Conservation (phyloP, 2,888 invertebrate species). For the Rotaria socialis region DNA sequence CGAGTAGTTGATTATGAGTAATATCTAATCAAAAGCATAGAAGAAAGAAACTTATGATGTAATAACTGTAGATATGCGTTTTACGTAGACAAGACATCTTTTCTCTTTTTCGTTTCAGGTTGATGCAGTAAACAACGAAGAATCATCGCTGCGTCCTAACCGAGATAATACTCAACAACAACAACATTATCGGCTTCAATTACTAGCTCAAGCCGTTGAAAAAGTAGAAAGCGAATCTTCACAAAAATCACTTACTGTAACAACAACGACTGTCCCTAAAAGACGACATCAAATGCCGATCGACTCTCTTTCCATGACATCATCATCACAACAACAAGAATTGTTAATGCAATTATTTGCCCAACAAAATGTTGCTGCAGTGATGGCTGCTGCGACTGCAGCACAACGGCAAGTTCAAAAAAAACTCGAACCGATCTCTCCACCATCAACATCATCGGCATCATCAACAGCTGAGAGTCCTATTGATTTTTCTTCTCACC, state of each 20-base stretch:
- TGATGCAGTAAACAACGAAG: not conserved
- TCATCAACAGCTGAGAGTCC: slow-evolving; percentile 1
- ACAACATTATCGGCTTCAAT: slow-evolving; percentile 20
- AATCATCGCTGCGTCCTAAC: not conserved
- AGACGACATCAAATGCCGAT: not conserved
- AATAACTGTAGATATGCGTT: not conserved
- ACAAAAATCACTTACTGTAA: not conserved
- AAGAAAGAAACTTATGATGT: not conserved
- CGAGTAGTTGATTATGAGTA: not conserved
- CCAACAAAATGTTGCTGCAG: slow-evolving; percentile 22
- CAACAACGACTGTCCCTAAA: not conserved
- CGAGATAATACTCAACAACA: slow-evolving; percentile 1
- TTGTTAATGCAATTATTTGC: not conserved
- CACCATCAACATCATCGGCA: slow-evolving; percentile 12
- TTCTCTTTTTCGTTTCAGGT: not conserved
- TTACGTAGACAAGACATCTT: not conserved
- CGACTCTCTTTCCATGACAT: not conserved
- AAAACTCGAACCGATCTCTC: slow-evolving; percentile 8
- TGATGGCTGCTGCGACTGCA: not conserved
- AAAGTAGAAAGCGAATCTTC: slow-evolving; percentile 24
- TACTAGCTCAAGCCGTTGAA: slow-evolving; percentile 34
- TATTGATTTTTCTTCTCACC: slow-evolving; percentile 31
- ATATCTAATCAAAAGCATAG: not conserved
- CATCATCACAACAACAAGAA: slow-evolving; percentile 6
- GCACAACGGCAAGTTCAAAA: not conserved